Evolutionary conservation across 2,797 vertebrate species (phyloP).

Genomic region (Neoniphon sammara): DNA sequence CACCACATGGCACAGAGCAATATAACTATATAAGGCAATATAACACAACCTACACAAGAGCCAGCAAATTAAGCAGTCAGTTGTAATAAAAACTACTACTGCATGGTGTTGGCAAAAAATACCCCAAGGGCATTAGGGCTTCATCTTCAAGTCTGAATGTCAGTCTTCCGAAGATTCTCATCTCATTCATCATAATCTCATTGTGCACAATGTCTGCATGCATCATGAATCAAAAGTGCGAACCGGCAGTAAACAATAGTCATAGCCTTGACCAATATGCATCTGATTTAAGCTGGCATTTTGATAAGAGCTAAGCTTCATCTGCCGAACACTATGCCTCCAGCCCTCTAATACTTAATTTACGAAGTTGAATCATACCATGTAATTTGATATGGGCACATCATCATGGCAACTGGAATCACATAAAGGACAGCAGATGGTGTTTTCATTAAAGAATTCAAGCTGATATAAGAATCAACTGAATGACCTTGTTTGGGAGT

Average conservation of each 20-base stretch:
- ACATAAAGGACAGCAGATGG: conserved; percentile 74
- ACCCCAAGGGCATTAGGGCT: conserved; percentile 28
- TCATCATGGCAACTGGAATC: conserved; percentile 67
- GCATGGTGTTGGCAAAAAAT: conserved; percentile 30
- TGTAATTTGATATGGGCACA: conserved; percentile 65
- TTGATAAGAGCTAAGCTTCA: conserved; percentile 53
- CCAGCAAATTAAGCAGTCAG: background rate
- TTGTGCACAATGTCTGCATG: conserved; percentile 9
- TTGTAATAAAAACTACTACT: conserved; percentile 24
- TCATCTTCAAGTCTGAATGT: conserved; percentile 46
- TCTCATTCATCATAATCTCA: conserved; percentile 29
- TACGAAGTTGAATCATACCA: conserved; percentile 47
- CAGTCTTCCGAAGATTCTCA: conserved; percentile 25
- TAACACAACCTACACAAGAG: too few relatives aligned
- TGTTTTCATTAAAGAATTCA: conserved; percentile 80
- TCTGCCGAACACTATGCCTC: conserved; percentile 11
- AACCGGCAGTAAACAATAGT: conserved; percentile 31
- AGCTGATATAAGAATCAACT: conserved; percentile 72
- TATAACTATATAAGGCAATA: too few relatives aligned
- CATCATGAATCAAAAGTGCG: conserved; percentile 36
- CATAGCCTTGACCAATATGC: conserved; percentile 20
- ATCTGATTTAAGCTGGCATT: conserved; percentile 57
- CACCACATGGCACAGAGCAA: too few relatives aligned
- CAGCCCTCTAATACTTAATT: conserved; percentile 62
- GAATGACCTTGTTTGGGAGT: conserved; percentile 52